These are phyloP conservation scores for Netelia inedita DNA, from an alignment of 2,888 invertebrate genomes.

Conservation along the genomic window DNA sequence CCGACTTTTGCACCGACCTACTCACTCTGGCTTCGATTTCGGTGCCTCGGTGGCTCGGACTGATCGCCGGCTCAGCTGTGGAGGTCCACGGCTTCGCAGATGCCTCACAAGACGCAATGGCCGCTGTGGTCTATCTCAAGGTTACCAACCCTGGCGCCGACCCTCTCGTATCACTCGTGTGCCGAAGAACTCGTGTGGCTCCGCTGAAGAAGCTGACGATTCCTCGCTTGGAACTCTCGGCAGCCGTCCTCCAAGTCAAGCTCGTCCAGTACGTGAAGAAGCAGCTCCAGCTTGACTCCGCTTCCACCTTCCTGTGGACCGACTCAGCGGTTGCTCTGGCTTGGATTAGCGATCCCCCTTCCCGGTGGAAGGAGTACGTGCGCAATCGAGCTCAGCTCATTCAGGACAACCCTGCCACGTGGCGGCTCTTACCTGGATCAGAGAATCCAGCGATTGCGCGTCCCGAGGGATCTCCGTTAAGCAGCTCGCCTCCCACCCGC, in stretches of 20 bases:
- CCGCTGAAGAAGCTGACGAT: slow-evolving; percentile 16
- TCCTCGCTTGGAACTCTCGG: slow-evolving; percentile 9
- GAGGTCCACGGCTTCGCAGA: not conserved
- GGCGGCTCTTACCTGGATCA: not conserved
- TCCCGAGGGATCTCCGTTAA: slow-evolving; percentile 2
- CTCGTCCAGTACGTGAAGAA: not conserved
- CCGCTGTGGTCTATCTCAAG: not conserved
- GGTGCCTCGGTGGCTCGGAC: not conserved
- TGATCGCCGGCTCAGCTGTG: not conserved
- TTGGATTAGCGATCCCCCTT: slow-evolving; percentile 60
- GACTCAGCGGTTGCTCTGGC: slow-evolving; percentile 53
- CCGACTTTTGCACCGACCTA: not conserved
- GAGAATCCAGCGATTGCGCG: not conserved
- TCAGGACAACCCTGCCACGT: not conserved
- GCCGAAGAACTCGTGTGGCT: not conserved
- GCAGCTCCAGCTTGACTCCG: not conserved
- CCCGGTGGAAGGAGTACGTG: slow-evolving; percentile 67
- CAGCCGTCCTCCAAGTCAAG: not conserved
- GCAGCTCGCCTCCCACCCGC: not conserved
- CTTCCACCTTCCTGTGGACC: slow-evolving; percentile 45
- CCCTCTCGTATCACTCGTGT: not conserved
- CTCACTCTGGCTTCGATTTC: not conserved
- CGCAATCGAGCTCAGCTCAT: slow-evolving; percentile 71
- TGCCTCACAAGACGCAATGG: not conserved
- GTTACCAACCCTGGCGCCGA: not conserved